Evolutionary conservation across 2,113 vertebrate species (phyloP), one percentile per base, ranked within the genome.

Genomic region (Macheiramphus alcinus): DNA sequence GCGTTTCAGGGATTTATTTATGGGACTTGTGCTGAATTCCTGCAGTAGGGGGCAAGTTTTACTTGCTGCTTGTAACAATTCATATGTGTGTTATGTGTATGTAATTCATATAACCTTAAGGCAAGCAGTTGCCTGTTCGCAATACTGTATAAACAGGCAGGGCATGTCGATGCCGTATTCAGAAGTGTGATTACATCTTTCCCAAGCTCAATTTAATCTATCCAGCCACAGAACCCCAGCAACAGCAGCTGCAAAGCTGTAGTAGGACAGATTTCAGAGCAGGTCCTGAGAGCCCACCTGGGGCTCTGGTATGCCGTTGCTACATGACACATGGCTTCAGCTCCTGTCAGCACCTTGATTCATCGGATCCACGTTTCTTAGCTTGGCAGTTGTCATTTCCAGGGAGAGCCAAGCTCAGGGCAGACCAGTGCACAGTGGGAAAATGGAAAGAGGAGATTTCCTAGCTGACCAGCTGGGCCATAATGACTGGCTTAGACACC

Each of bases 301-400:
- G 20, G n/a, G 12, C 7, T 34, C 40, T 0, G 2, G 8, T 31
- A 8, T 18, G 29, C 29, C 81, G 66, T 48, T 50, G 16, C 76
- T 90, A 3, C 2, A 1, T 5, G 13, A 22, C 72, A 47, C 0
- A 0, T 18, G 73, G 63, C 59, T 62, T 59, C 70, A 59, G 0
- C 36, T 65, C 25, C 71, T 15, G 0, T n/a, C 40, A 62, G 80
- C 59, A 32, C 72, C 26, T 59, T 16, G 32, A 23, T 34, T 70
- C 19, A 0, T 13, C 48, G 63, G 55, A 18, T 73, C 36, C 27
- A 22, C 6, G n/a, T 42, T 73, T 40, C 83, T 79, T 15, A n/a
- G 45, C 45, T 75, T 62, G 48, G 55, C 86, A n/a, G 32, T 22
- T 67, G 78, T 14, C 29, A 5, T 61, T 43, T 40, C 58, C 48